These are phyloP conservation scores for Lymantria dispar DNA, from an alignment of 2,888 invertebrate genomes.

Conservation along the genomic window DNA sequence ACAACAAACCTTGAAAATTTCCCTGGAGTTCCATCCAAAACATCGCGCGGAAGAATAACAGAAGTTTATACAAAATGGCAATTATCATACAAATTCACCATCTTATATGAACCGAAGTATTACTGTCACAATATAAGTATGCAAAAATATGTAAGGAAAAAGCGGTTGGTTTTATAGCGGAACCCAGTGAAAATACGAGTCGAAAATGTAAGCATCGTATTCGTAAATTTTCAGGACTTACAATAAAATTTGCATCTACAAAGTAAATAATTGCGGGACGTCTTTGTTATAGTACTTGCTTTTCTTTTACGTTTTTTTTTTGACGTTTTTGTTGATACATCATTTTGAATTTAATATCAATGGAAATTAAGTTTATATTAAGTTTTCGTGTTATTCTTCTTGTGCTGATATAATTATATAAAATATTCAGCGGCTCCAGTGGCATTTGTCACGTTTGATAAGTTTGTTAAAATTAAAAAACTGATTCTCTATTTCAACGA, in stretches of 20 bases:
- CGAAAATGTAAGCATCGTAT: constrained; percentile 48
- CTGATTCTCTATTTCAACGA: too few species aligned
- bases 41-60: constrained; percentile 72
- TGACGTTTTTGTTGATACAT: constrained; percentile 8
- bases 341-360: constrained; percentile 14
- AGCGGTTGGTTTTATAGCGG: constrained; percentile 63
- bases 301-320: constrained; percentile 22
- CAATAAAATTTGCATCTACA: constrained; percentile 56
- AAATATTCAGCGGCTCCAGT: too few species aligned
- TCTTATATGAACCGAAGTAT: constrained; percentile 72
- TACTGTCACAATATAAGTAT: constrained; percentile 71
- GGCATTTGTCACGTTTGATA: too few species aligned
- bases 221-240: constrained; percentile 51
- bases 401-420: too few species aligned
- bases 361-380: constrained; percentile 2
- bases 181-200: constrained; percentile 45
- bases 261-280: constrained; percentile 57
- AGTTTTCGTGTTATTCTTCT: constrained; percentile 15
- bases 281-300: constrained; percentile 31
- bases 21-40: constrained; percentile 76
- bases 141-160: constrained; percentile 73
- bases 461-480: too few species aligned
- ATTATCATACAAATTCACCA: constrained; percentile 80
- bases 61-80: constrained; percentile 79
- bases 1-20: constrained; percentile 73